Base-by-base conservation (phyloP, 2,888 invertebrate species). In the Pherbina coryleti region DNA sequence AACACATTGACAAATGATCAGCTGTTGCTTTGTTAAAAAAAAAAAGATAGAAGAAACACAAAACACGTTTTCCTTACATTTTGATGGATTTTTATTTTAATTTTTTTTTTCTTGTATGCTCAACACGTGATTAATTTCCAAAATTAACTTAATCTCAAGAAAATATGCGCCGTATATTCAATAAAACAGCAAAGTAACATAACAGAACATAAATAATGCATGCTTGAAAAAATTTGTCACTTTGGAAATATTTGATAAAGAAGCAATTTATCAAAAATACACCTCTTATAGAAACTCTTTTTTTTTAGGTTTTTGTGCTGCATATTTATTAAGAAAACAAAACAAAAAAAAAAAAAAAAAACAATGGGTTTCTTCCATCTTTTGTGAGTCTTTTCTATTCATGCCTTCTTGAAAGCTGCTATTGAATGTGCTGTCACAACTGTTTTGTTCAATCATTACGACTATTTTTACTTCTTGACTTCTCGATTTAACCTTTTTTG, bases 201-300 rank as follows among this genome's bases (percentile, higher is more conserved):
- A 11, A 44, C 14, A 44, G 11, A 11, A 44, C 44, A 44, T 44
- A 44, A 44, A 44, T 44, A 44, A 44, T 44, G 14, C 14, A 11
- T 44, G 44, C 44, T 57, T 34, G 37, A 31, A 51, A 64, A 70
- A 64, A 51, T 51, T 74, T 74, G 74, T 74, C 74, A 74, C 64
- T 64, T 51, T 44, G 72, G 72, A 72, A 72, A 60, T 51, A 37
- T 55, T 72, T 74, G 74, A 74, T 74, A 64, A 74, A 74, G 49
- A 66, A 66, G 74, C 64, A 64, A 74, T 74, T 74, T 64, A 53
- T 74, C 74, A 74, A 74, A 62, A 34, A 64, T 53, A 17, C 72
- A 72, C 72, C 72, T 72, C 37, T 28, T 28, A 37, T 11, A 67
- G 7, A 34, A 22, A 67, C 34, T 37, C 37, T 25, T 60, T 19